Conservation (phyloP, 1,140 invertebrate genomes). For the Holcopasites calliopsidis region DNA sequence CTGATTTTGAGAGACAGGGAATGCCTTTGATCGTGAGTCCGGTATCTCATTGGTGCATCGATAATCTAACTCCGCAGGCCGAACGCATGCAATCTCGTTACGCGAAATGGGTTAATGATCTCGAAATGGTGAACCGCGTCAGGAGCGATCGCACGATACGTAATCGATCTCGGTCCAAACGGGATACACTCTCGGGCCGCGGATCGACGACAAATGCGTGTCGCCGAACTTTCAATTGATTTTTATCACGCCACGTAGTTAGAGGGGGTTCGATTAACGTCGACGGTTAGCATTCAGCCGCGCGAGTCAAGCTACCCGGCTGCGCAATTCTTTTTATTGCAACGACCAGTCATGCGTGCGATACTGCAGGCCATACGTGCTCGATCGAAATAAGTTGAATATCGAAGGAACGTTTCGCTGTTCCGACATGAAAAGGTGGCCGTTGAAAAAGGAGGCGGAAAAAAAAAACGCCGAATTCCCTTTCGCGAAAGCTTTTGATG, state of each 20-base stretch:
- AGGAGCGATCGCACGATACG: constrained; percentile 21
- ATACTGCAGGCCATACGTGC: constrained; percentile 23
- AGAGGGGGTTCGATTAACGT: constrained; percentile 23
- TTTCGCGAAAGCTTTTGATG: too few species aligned
- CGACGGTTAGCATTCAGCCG: constrained; percentile 20
- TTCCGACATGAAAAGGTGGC: not conserved
- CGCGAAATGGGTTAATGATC: constrained; percentile 35
- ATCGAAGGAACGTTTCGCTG: constrained; percentile 16
- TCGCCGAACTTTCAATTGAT: constrained; percentile 20
- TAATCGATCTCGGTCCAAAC: constrained; percentile 31
- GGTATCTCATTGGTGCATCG: constrained; percentile 3
- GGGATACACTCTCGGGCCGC: too few species aligned
- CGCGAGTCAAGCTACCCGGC: not conserved
- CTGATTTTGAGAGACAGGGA: not conserved
- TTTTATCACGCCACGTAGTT: constrained; percentile 24
- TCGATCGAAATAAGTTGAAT: constrained; percentile 38
- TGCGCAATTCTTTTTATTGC: constrained; percentile 29
- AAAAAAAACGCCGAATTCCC: not conserved
- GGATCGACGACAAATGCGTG: not conserved
- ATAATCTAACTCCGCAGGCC: constrained; percentile 12
- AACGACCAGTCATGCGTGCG: constrained; percentile 32
- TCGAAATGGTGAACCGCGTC: constrained; percentile 30
- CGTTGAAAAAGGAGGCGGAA: not conserved
- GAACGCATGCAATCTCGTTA: constrained; percentile 11
- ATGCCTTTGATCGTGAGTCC: not conserved